Percentiles rank a stretch among this genome's conserved stretches.
Evolutionary conservation across 2,797 vertebrate genomes (phyloP).

Genomic region (Brachymystax lenok): DNA sequence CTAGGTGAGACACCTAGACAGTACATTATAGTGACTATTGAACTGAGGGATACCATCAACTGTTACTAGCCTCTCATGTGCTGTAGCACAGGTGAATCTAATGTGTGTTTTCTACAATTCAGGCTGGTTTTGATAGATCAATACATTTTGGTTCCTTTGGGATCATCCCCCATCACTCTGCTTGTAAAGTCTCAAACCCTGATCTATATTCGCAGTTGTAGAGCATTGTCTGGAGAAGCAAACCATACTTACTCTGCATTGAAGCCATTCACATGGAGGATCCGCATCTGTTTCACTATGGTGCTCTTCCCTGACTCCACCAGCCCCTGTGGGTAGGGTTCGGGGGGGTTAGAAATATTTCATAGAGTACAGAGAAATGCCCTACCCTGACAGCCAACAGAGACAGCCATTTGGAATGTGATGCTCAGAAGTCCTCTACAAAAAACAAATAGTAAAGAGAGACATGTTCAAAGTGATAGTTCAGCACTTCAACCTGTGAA

Average conservation of each 20-base stretch:
- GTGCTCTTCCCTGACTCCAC: conserved; percentile 99
- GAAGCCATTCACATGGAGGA: conserved; percentile 98
- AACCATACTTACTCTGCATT: conserved; percentile 93
- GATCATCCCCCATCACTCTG: background rate
- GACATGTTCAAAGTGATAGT: background rate
- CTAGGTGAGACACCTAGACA: too few relatives aligned
- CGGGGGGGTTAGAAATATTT: conserved; percentile 5
- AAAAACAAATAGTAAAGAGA: background rate
- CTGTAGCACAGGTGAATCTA: too few relatives aligned
- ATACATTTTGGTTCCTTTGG: too few relatives aligned
- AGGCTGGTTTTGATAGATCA: too few relatives aligned
- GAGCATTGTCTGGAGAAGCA: too few relatives aligned
- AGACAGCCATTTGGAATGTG: background rate
- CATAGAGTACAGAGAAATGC: background rate
- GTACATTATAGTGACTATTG: too few relatives aligned
- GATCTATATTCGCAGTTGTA: background rate
- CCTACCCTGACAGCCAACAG: background rate
- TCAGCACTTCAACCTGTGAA: background rate
- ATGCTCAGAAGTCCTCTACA: background rate
- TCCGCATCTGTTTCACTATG: conserved; percentile 98
- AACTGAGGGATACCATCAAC: too few relatives aligned
- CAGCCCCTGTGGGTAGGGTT: conserved; percentile 82
- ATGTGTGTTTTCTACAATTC: too few relatives aligned
- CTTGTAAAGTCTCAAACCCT: background rate
- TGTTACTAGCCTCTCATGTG: too few relatives aligned